Percentiles rank a stretch among this genome's conserved stretches.
These are phyloP conservation scores for Iguana delicatissima DNA, from an alignment of 2,797 vertebrate species.

Conservation along the genomic window DNA sequence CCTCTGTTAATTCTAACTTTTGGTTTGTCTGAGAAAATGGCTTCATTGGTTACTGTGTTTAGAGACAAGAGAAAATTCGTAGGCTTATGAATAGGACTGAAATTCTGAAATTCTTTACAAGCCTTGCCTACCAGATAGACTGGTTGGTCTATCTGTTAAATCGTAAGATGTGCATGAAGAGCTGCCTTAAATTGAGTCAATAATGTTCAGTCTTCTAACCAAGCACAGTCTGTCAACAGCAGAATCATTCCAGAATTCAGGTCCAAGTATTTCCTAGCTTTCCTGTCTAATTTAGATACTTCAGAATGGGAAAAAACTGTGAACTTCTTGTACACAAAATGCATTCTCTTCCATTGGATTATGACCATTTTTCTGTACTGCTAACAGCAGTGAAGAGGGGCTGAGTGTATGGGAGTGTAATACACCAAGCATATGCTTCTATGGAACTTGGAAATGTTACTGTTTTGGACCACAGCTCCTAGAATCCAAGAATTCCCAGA, in stretches of 20 bases:
- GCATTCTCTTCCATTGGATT: no score
- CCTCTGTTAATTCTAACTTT: not conserved
- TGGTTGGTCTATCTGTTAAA: not conserved
- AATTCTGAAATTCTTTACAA: not conserved
- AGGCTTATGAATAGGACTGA: not conserved
- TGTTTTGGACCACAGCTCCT: not conserved
- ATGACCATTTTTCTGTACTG: no score
- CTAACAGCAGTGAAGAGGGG: no score
- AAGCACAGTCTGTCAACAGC: not conserved
- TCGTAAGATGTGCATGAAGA: not conserved
- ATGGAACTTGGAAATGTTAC: not conserved
- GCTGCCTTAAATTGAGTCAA: not conserved
- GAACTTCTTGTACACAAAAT: not conserved
- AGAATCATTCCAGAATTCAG: not conserved
- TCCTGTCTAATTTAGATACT: not conserved
- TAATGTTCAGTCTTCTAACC: not conserved
- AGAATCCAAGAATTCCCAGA: not conserved
- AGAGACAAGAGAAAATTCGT: not conserved
- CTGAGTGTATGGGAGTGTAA: no score
- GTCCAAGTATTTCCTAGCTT: not conserved
- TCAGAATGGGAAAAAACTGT: not conserved
- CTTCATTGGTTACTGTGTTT: not conserved
- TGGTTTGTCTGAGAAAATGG: not conserved
- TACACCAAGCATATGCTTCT: no score
- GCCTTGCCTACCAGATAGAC: no score